Evolutionary conservation across 2,888 invertebrate genomes (phyloP).

Genomic region (Patella ulyssiponensis): DNA sequence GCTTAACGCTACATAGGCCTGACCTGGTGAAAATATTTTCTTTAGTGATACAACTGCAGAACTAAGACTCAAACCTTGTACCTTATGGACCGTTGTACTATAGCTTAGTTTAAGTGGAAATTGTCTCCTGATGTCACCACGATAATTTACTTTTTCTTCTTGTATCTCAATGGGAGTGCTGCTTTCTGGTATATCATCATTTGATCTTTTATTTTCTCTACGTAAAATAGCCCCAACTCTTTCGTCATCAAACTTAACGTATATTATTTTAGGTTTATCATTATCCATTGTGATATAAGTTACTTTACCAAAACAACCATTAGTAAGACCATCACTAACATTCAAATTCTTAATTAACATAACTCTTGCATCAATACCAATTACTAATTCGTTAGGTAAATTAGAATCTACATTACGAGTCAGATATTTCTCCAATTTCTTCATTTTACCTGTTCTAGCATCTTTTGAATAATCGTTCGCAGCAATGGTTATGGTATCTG

Average conservation of each 20-base stretch:
- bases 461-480: slow-evolving; percentile 30
- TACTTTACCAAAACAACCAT: slow-evolving; percentile 30
- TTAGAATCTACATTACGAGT: not conserved
- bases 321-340: too few species aligned
- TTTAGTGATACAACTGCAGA: slow-evolving; percentile 26
- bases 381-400: slow-evolving; percentile 6
- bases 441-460: slow-evolving; percentile 27
- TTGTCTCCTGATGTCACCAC: slow-evolving; percentile 10
- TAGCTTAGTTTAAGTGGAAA: slow-evolving; percentile 21
- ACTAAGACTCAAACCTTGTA: slow-evolving; percentile 28
- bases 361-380: slow-evolving; percentile 19
- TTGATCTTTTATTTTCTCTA: not conserved
- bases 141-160: slow-evolving; percentile 11
- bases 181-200: not conserved
- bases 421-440: not conserved
- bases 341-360: not conserved
- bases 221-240: slow-evolving; percentile 4
- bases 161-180: slow-evolving; percentile 5
- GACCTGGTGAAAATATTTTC: slow-evolving; percentile 28
- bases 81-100: slow-evolving; percentile 33
- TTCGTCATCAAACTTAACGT: slow-evolving; percentile 21
- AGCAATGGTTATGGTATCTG: slow-evolving; percentile 19
- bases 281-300: not conserved
- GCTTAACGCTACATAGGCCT: slow-evolving; percentile 35
- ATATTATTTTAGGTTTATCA: not conserved